These are phyloP conservation scores for Troides helena DNA, from an alignment of 2,888 invertebrate species.

Conservation along the genomic window DNA sequence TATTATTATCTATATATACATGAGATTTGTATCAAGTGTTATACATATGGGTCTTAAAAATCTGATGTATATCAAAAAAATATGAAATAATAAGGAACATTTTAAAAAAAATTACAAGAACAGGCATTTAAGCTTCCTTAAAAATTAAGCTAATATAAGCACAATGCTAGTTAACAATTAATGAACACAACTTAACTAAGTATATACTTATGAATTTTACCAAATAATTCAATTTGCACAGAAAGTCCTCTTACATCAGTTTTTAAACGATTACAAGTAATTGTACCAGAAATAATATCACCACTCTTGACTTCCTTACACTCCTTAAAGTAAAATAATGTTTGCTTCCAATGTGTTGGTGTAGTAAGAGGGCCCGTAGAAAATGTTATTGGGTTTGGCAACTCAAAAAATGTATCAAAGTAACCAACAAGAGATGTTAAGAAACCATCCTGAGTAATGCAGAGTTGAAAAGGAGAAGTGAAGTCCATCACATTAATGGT, in stretches of 20 bases:
- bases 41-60: neutral
- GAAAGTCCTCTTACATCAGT: conserved; percentile 88
- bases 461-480: conserved; percentile 84
- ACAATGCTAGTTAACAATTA: neutral
- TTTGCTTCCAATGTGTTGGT: conserved; percentile 97
- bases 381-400: conserved; percentile 83
- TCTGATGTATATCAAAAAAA: neutral
- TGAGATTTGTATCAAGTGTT: neutral
- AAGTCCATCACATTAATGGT: conserved; percentile 86
- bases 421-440: conserved; percentile 93
- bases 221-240: conserved; percentile 84
- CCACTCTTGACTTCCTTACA: conserved; percentile 86
- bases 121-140: neutral
- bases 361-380: conserved; percentile 88
- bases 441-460: conserved; percentile 81
- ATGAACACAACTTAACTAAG: conserved; percentile 72
- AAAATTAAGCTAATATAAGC: neutral
- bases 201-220: conserved; percentile 81
- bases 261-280: conserved; percentile 86
- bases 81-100: neutral
- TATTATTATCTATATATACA: neutral
- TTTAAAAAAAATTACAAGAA: neutral
- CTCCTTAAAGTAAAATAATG: conserved; percentile 90
- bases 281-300: conserved; percentile 81
- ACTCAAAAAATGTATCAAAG: conserved; percentile 93